A percentile compares a stretch with the other conserved stretches of the same genome.
phyloP scores from a whole-genome alignment of 2,888 invertebrate genomes.

The Pimpla rufipes region DNA sequence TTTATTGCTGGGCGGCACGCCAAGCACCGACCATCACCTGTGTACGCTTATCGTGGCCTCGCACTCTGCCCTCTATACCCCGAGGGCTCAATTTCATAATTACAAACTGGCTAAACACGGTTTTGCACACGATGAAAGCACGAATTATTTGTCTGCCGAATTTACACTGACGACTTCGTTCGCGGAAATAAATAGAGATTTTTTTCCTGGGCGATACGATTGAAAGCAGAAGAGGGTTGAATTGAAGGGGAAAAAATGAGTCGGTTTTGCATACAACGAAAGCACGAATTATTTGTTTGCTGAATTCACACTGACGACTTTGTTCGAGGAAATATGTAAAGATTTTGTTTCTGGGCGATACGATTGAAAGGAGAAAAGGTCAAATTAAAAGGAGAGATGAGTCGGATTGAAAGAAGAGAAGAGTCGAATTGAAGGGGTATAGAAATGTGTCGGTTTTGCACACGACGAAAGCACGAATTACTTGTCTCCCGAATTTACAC shows the following conservation, averaged over 20 bases:
- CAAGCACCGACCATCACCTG: slow-evolving; percentile 73
- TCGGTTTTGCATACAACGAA: slow-evolving; percentile 5
- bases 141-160: slow-evolving; percentile 1
- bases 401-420: too few species aligned
- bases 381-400: too few species aligned
- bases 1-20: slow-evolving; percentile 75
- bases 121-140: slow-evolving; percentile 5
- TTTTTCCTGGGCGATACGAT: too few species aligned
- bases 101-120: slow-evolving; percentile 23
- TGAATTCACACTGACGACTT: background rate
- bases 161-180: background rate
- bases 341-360: too few species aligned
- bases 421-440: too few species aligned
- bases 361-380: too few species aligned
- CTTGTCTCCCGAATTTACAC: background rate
- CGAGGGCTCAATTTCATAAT: slow-evolving; percentile 31
- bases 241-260: too few species aligned
- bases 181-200: background rate
- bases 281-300: slow-evolving; percentile 7
- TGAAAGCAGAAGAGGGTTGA: too few species aligned
- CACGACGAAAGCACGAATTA: slow-evolving; percentile 13
- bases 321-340: background rate
- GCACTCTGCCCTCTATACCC: background rate
- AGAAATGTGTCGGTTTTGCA: slow-evolving; percentile 13
- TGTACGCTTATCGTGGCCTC: slow-evolving; percentile 12